Base-by-base conservation (phyloP, 2,888 invertebrate species). In the Druceiella hillmani region DNA sequence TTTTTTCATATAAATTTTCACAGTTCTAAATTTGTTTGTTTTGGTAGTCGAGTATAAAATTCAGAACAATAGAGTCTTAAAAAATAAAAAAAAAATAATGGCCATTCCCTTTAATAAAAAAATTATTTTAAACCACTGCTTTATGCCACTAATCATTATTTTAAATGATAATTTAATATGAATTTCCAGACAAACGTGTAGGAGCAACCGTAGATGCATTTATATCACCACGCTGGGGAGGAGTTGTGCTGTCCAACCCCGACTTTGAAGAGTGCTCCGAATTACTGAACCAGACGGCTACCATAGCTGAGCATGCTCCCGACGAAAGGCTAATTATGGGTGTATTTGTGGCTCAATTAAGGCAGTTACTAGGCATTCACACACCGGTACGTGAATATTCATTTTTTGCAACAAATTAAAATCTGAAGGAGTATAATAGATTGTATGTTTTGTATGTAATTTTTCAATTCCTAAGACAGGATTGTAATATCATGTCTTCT, bases 161-260 rank as follows among this genome's bases (percentile, higher is more conserved):
- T 25, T 28, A 28, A 17, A 32, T 20, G 29, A 26, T 33, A 15
- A 3, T 17, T 12, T 29, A 12, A 7, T 14, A 17, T 5, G 12
- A 52, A 25, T 44, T 41, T 44, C 22, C 52, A 59, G 63, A 62
- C 4, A 58, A 62, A 14, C 52, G 53, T 31, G 54, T 71, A 43
- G 43, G 51, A 33, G 50, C 63, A 2, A 61, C 72, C 15, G 62
- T 77, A 14, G 82, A 84, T 58, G 83, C 87, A 3, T 88, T 89
- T 59, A 74, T 87, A 52, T 88, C 88, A 0, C 83, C 87, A 0
- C 78, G 87, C 41, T 95, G 95, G 95, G 95, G 95, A 26, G 92
- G 90, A 1, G 81, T 95, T 41, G 76, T 84, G 33, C 75, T 95
- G 24, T 72, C 79, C 40, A 88, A 83, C 60, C 83, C 87, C 4